These are phyloP conservation scores for Papilio xuthus DNA, from an alignment of 1,140 invertebrate species.

Conservation along the genomic window DNA sequence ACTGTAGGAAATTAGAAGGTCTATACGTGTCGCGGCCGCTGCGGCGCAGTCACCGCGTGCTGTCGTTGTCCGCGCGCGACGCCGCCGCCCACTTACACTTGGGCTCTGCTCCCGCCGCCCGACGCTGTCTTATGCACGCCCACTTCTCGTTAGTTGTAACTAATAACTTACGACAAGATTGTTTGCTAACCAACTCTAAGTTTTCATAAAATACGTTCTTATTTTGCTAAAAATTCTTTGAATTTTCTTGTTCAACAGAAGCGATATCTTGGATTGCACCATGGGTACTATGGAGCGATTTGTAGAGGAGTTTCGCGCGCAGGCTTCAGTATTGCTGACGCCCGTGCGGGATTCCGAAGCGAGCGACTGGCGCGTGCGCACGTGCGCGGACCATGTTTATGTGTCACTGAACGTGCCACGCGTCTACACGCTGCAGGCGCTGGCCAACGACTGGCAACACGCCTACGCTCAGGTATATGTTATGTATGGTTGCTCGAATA, in stretches of 20 bases:
- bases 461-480: conserved; percentile 42
- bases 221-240: background rate
- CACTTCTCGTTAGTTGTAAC: conserved; percentile 55
- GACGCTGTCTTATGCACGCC: conserved; percentile 47
- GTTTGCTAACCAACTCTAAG: background rate
- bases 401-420: conserved; percentile 53
- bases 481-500: background rate
- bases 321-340: conserved; percentile 44
- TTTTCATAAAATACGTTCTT: too few relatives aligned
- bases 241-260: conserved; percentile 44
- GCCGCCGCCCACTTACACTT: conserved; percentile 42
- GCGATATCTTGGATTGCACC: conserved; percentile 57
- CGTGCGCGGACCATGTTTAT: conserved; percentile 46
- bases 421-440: conserved; percentile 51
- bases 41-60: conserved; percentile 59
- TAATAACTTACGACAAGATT: background rate
- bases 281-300: conserved; percentile 65
- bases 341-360: background rate
- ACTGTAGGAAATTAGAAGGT: conserved; percentile 54
- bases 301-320: conserved; percentile 55
- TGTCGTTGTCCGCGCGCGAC: conserved; percentile 46
- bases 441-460: conserved; percentile 53
- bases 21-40: conserved; percentile 66
- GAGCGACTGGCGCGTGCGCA: conserved; percentile 36
- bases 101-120: conserved; percentile 41